Conservation (phyloP, 2,797 vertebrate genomes). For the Silurus aristotelis region DNA sequence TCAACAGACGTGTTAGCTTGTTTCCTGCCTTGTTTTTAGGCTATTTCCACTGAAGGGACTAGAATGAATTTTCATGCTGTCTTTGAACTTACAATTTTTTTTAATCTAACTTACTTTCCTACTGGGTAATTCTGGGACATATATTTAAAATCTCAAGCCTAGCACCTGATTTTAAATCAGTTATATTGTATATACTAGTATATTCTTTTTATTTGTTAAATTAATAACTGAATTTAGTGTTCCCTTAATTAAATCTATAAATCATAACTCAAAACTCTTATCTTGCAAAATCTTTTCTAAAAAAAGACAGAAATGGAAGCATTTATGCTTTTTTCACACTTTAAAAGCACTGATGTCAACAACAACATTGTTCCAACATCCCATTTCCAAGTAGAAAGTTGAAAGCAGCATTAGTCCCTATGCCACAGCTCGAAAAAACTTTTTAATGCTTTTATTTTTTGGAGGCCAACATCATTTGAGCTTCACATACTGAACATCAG, state of each 20-base stretch:
- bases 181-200: background rate
- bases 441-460: background rate
- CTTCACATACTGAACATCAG: background rate
- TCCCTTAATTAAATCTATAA: background rate
- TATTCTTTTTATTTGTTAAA: background rate
- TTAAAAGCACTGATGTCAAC: background rate
- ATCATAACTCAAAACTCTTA: background rate
- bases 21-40: constrained; percentile 8
- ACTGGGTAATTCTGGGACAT: background rate
- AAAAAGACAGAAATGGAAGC: background rate
- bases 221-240: background rate
- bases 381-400: background rate
- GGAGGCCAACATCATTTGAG: background rate
- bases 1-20: constrained; percentile 20
- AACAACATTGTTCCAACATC: background rate
- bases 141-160: no score
- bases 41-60: background rate
- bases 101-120: background rate
- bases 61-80: background rate
- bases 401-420: background rate
- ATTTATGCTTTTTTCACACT: background rate
- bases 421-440: background rate
- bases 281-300: background rate
- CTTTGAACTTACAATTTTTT: background rate
- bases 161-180: background rate